Evolutionary conservation across 2,888 invertebrate species (phyloP).

Genomic region (Ennomos erosarius): DNA sequence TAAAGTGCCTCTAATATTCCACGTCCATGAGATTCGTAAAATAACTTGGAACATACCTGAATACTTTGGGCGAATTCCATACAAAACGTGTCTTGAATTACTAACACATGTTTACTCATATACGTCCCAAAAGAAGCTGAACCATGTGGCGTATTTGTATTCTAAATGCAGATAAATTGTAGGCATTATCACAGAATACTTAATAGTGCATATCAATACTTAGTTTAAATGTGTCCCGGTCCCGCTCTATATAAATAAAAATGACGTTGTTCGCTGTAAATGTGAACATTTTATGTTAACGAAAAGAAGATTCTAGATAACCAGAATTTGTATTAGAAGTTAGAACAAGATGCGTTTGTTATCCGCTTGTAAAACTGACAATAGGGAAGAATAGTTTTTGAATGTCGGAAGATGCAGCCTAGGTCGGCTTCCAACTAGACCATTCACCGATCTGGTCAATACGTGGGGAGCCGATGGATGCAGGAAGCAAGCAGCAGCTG

Average conservation of each 20-base stretch:
- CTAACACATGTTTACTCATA: background rate
- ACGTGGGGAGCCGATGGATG: too few species aligned
- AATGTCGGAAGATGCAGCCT: too few species aligned
- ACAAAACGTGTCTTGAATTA: conserved; percentile 15
- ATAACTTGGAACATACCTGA: background rate
- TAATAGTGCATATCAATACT: background rate
- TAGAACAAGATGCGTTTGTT: too few species aligned
- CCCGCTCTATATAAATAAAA: conserved; percentile 42
- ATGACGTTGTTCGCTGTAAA: conserved; percentile 45
- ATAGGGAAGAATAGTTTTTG: too few species aligned
- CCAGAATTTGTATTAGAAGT: too few species aligned
- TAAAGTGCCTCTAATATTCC: conserved; percentile 2
- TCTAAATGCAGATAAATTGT: conserved; percentile 9
- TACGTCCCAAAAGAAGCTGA: background rate
- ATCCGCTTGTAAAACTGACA: too few species aligned
- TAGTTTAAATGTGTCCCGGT: conserved; percentile 32
- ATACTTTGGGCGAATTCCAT: conserved; percentile 4
- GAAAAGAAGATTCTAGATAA: background rate
- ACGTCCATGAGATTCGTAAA: conserved; percentile 7
- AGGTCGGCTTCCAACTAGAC: too few species aligned
- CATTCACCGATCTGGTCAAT: too few species aligned
- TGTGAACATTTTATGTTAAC: conserved; percentile 24
- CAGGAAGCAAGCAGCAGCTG: too few species aligned
- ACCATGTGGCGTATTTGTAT: conserved; percentile 12
- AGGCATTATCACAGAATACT: too few species aligned